phyloP scores from a whole-genome alignment of 2,888 invertebrate species.

The Mythimna lalbum region DNA sequence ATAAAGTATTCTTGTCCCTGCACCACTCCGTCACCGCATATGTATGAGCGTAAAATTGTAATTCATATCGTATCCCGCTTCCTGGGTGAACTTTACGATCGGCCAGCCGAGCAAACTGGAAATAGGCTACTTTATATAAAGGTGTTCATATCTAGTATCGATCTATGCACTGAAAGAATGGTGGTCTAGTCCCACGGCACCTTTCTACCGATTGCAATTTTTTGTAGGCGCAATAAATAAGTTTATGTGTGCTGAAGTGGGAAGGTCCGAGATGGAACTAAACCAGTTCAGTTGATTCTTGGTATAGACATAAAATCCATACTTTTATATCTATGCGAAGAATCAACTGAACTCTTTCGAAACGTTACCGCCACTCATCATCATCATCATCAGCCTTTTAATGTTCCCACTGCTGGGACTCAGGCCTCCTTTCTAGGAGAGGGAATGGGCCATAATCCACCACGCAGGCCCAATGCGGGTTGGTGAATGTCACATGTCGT shows the following conservation, averaged over 20 bases:
- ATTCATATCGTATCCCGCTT: conserved; percentile 41
- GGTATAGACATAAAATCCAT: not conserved
- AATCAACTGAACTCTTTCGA: too few relatives aligned
- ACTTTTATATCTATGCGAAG: too few relatives aligned
- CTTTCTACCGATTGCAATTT: too few relatives aligned
- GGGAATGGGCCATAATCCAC: too few relatives aligned
- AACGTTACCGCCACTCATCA: too few relatives aligned
- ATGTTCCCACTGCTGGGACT: too few relatives aligned
- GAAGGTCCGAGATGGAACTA: too few relatives aligned
- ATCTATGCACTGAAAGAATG: not conserved
- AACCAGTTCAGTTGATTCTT: not conserved
- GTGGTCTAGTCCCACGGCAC: not conserved
- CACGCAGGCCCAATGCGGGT: too few relatives aligned
- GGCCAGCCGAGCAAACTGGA: not conserved
- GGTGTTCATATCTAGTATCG: not conserved
- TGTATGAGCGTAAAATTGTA: conserved; percentile 49
- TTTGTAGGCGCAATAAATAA: too few relatives aligned
- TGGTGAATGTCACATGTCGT: too few relatives aligned
- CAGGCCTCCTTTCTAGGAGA: too few relatives aligned
- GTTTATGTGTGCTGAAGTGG: not conserved
- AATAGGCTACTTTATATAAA: conserved; percentile 4
- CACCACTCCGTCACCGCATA: conserved; percentile 23
- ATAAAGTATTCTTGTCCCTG: conserved; percentile 34
- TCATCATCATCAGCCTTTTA: too few relatives aligned
- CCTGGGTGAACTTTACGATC: conserved; percentile 38